Percentiles rank a stretch among this genome's conserved stretches.
Evolutionary conservation across 2,113 vertebrate genomes (phyloP).

Genomic region (Trogon melanurus): DNA sequence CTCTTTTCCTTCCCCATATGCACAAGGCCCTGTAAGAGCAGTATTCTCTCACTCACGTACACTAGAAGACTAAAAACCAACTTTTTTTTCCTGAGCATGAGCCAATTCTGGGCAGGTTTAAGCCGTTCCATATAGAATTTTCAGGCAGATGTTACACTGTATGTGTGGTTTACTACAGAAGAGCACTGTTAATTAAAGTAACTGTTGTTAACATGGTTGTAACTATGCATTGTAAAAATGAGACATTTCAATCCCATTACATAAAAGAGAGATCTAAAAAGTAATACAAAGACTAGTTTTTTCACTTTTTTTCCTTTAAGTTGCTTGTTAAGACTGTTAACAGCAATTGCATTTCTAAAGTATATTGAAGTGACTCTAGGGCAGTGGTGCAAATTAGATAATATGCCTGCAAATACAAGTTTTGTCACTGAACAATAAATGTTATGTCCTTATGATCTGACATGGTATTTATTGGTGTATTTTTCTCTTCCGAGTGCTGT

Average conservation of each 20-base stretch:
- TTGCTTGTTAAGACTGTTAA: neutral
- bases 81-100: neutral
- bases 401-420: neutral
- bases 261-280: neutral
- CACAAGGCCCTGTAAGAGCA: neutral
- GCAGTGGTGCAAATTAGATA: neutral
- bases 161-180: neutral
- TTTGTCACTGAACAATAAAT: neutral
- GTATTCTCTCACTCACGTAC: neutral
- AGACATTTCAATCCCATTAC: neutral
- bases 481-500: conserved; percentile 82
- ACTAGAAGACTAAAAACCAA: neutral
- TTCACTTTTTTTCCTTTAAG: neutral
- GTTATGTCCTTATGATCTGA: neutral
- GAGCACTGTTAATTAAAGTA: neutral
- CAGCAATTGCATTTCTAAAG: neutral
- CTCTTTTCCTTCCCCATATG: neutral
- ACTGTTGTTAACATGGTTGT: neutral
- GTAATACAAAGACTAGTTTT: neutral
- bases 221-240: neutral
- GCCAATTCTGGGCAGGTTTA: neutral
- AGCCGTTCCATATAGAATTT: neutral
- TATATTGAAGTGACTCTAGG: neutral
- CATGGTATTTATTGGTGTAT: neutral
- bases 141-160: neutral